A percentile compares a stretch with the other conserved stretches of the same genome.
phyloP scores from a whole-genome alignment of 2,797 vertebrate genomes.

The Sebastiscus tertius region DNA sequence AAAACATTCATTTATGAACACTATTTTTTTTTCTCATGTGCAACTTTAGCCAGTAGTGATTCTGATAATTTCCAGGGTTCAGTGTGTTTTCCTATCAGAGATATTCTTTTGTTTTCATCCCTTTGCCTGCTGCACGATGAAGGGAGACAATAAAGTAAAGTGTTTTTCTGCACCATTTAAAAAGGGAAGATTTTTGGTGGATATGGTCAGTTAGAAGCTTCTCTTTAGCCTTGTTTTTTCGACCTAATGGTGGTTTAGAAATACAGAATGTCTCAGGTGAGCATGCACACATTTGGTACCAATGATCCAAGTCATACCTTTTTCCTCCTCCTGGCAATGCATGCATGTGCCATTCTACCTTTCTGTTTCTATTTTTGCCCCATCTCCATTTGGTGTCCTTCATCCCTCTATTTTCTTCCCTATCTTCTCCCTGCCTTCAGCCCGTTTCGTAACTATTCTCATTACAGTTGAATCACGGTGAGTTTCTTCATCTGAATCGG shows the following conservation, averaged over 20 bases:
- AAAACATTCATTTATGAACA: too few species aligned
- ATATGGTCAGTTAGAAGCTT: neutral
- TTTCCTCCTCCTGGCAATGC: neutral
- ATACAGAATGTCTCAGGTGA: neutral
- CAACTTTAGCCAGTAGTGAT: too few species aligned
- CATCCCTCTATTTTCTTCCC: neutral
- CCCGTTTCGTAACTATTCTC: slow-evolving; percentile 22
- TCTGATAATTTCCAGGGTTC: too few species aligned
- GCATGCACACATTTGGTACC: neutral
- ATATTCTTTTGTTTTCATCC: too few species aligned
- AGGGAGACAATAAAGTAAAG: neutral
- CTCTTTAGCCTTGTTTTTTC: neutral
- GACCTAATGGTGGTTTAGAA: neutral
- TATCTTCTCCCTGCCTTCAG: neutral
- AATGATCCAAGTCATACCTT: neutral
- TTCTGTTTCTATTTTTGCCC: neutral
- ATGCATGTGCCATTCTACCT: neutral
- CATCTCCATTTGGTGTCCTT: neutral
- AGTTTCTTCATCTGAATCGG: slow-evolving; percentile 5
- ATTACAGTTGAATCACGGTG: slow-evolving; percentile 28
- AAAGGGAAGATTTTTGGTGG: neutral
- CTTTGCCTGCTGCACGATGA: neutral
- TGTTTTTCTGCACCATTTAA: neutral
- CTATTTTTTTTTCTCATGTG: too few species aligned
- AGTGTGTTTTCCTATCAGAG: too few species aligned